A percentile compares a stretch with the other conserved stretches of the same genome.
phyloP scores from a whole-genome alignment of 2,113 vertebrate genomes.

The Psammodynastes pulverulentus region DNA sequence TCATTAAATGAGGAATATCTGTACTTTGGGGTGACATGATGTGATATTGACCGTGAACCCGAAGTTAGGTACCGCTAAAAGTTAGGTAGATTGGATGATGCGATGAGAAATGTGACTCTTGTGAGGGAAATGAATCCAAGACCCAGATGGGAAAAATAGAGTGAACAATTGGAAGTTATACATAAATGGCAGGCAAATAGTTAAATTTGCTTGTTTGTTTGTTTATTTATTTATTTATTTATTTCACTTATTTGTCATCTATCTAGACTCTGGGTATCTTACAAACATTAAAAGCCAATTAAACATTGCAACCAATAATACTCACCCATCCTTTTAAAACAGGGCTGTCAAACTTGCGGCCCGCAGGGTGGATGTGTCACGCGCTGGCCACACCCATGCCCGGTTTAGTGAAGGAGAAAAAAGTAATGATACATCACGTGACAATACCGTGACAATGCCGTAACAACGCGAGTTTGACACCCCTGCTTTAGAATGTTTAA shows the following conservation, averaged over 20 bases:
- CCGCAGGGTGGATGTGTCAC: no score
- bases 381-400: no score
- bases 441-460: no score
- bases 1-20: not conserved
- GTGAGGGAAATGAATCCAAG: not conserved
- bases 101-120: not conserved
- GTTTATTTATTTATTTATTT: no score
- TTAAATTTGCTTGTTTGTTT: not conserved
- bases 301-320: not conserved
- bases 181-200: not conserved
- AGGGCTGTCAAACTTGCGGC: no score
- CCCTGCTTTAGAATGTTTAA: not conserved
- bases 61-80: not conserved
- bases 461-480: no score
- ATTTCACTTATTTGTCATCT: not conserved
- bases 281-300: not conserved
- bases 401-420: no score
- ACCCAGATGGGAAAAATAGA: not conserved
- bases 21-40: not conserved
- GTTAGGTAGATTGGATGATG: not conserved
- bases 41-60: not conserved
- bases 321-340: not conserved
- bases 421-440: no score
- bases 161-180: not conserved
- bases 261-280: not conserved